A percentile compares a stretch with the other conserved stretches of the same genome.
phyloP scores from a whole-genome alignment of 2,113 vertebrate species.

The Geococcyx californianus region DNA sequence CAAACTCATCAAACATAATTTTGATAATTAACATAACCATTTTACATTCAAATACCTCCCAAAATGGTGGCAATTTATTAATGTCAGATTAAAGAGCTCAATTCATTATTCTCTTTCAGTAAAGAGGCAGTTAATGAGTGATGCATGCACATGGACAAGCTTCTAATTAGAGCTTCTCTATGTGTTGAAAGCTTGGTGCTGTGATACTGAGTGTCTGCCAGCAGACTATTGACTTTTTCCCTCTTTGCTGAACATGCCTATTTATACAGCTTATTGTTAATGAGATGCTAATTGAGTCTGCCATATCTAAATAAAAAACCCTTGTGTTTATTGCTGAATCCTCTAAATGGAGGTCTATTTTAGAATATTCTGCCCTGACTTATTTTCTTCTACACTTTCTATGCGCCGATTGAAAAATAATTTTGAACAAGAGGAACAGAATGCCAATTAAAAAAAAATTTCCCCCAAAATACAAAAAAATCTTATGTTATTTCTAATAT shows the following conservation, averaged over 20 bases:
- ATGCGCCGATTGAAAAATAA: slow-evolving; percentile 8
- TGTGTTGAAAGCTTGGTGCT: slow-evolving; percentile 42
- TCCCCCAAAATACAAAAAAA: too few species aligned
- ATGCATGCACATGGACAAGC: slow-evolving; percentile 51
- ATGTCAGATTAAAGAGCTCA: slow-evolving; percentile 73
- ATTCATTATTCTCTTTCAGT: slow-evolving; percentile 73
- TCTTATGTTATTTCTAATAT: background rate
- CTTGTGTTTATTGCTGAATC: slow-evolving; percentile 22
- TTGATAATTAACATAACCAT: slow-evolving; percentile 70
- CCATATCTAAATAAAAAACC: slow-evolving; percentile 25
- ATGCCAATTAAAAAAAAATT: background rate
- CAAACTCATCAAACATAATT: slow-evolving; percentile 76
- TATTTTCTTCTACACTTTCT: background rate
- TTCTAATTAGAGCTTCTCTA: slow-evolving; percentile 60
- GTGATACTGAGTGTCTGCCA: slow-evolving; percentile 33
- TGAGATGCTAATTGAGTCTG: slow-evolving; percentile 62
- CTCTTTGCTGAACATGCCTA: slow-evolving; percentile 43
- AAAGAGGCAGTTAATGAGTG: slow-evolving; percentile 73
- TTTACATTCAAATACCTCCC: slow-evolving; percentile 75
- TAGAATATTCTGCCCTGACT: background rate
- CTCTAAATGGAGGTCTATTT: background rate
- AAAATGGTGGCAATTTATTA: slow-evolving; percentile 80
- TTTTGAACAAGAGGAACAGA: background rate
- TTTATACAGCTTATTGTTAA: slow-evolving; percentile 64
- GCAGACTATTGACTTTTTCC: slow-evolving; percentile 44